Evolutionary conservation across 2,888 invertebrate genomes (phyloP), one percentile per base, ranked within the genome.

Genomic region (Taphrorychus bicolor): DNA sequence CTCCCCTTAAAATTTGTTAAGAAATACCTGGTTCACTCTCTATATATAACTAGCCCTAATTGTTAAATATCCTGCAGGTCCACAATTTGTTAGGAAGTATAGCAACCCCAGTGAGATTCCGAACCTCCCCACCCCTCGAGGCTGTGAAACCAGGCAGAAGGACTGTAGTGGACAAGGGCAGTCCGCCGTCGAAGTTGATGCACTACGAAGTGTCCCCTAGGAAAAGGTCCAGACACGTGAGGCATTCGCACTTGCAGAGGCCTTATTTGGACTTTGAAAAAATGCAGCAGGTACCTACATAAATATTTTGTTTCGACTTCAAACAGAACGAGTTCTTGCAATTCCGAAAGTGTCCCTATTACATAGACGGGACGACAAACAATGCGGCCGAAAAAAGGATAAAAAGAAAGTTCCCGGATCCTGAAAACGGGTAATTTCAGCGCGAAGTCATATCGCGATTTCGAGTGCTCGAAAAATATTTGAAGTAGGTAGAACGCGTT

Each of bases 251-350:
- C 82, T 85, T 89, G 74, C 91, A 91, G 80, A 88, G 95, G 80
- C 96, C 96, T 74, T 95, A 94, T 83, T 88, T 96, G 79, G 95
- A 96, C 86, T 95, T 96, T 82, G 96, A 96, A 83, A 96, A 96
- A 86, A 96, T 96, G 95, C 95, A 95, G 86, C 94, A 94, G 91
- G 94, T 94, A 85, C n/a, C n/a, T n/a, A n/a, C n/a, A n/a, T n/a
- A n/a, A n/a, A n/a, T n/a, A n/a, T n/a, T n/a, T n/a, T n/a, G n/a
- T n/a, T n/a, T n/a, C n/a, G n/a, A 48, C 16, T 5, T 48, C 48
- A n/a, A 7, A 51, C 21, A 51, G 14, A 32, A 24, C 54, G 51
- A n/a, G 5, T 56, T 24, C 16, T 56, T 42, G 22, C n/a, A 57
- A 42, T 19, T 17, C 19, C 41, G 41, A 18, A 57, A 57, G 19